These are phyloP conservation scores for Eulithis prunata DNA, from an alignment of 2,888 invertebrate species.

Conservation along the genomic window DNA sequence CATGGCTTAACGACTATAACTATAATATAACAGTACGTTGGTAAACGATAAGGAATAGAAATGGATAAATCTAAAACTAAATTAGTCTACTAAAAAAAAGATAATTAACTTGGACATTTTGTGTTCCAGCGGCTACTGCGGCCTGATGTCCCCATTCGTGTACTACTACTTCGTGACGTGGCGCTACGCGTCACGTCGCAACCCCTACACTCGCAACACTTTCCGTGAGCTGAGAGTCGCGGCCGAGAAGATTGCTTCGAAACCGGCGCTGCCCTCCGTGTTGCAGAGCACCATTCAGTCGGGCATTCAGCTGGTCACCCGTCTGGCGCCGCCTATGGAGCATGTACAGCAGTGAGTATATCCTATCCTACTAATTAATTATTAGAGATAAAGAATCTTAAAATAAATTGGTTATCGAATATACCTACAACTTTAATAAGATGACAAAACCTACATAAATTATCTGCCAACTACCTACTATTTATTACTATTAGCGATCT, in stretches of 20 bases:
- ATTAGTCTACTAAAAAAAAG: neutral
- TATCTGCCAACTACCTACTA: no score
- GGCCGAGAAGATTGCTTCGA: constrained; percentile 74
- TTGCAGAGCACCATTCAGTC: constrained; percentile 86
- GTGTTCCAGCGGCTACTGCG: constrained; percentile 91
- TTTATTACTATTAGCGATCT: no score
- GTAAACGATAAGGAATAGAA: no score
- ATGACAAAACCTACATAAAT: no score
- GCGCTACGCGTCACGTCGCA: constrained; percentile 96
- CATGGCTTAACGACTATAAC: no score
- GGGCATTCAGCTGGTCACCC: constrained; percentile 88
- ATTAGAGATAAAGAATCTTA: no score
- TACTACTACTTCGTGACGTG: constrained; percentile 97
- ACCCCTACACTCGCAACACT: constrained; percentile 97
- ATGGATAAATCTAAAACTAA: no score
- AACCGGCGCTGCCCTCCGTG: constrained; percentile 82
- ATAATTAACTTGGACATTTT: neutral
- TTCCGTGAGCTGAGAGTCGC: constrained; percentile 93
- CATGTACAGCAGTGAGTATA: constrained; percentile 54
- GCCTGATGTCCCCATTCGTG: constrained; percentile 95
- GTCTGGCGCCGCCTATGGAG: constrained; percentile 89
- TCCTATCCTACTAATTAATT: neutral
- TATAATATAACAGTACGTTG: no score
- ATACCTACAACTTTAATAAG: no score
- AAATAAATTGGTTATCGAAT: no score